Evolutionary conservation across 2,888 invertebrate genomes (phyloP).

Genomic region (Brachyptera risi): DNA sequence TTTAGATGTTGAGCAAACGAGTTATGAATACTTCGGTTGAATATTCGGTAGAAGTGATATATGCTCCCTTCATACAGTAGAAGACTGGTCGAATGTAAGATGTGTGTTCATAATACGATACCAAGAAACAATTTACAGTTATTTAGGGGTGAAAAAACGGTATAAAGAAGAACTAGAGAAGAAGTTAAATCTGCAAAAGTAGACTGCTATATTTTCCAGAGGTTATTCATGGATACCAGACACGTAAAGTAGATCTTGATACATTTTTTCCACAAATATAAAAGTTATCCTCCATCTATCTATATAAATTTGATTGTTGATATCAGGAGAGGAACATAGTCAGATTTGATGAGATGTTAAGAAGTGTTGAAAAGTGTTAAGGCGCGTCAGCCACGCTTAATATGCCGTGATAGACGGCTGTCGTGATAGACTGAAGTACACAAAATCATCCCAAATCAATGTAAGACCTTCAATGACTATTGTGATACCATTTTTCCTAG

Average conservation of each 20-base stretch:
- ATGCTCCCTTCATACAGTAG: constrained; percentile 14
- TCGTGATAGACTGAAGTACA: not conserved
- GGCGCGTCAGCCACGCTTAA: not conserved
- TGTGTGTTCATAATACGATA: constrained; percentile 22
- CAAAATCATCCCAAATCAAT: not conserved
- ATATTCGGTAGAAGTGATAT: not conserved
- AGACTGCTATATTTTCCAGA: constrained; percentile 20
- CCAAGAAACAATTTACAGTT: constrained; percentile 13
- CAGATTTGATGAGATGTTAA: not conserved
- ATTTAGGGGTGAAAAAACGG: constrained; percentile 17
- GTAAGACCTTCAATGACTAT: not conserved
- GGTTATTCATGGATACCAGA: constrained; percentile 20
- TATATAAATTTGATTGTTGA: not conserved
- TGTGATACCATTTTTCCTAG: not conserved
- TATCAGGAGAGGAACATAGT: not conserved
- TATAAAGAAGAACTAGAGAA: not conserved
- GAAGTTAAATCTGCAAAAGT: constrained; percentile 13
- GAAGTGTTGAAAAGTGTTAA: too few species aligned
- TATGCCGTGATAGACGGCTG: not conserved
- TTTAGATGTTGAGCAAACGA: not conserved
- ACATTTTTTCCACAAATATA: constrained; percentile 22
- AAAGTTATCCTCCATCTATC: not conserved
- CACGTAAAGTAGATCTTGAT: constrained; percentile 25
- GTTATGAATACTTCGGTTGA: not conserved
- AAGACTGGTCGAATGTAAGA: constrained; percentile 4